These are phyloP conservation scores for Colostygia pectinataria DNA, from an alignment of 2,888 invertebrate species.

Conservation along the genomic window DNA sequence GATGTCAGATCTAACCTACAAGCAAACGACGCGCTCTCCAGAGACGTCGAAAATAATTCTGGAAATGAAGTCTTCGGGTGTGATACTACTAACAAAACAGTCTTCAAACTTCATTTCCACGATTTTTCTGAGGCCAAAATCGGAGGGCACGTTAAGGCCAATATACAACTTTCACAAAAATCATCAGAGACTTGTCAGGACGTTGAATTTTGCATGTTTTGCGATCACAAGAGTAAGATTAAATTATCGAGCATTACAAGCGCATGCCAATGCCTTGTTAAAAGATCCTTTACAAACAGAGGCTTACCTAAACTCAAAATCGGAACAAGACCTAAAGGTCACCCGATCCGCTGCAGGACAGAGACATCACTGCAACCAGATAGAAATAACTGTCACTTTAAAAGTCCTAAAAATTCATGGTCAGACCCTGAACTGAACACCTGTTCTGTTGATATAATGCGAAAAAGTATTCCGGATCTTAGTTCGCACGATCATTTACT, in stretches of 20 bases:
- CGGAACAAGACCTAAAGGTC: neutral
- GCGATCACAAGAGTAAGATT: conserved; percentile 6
- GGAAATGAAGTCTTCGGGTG: conserved; percentile 16
- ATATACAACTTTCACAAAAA: conserved; percentile 1
- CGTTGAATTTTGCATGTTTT: conserved; percentile 16
- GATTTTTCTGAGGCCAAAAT: conserved; percentile 29
- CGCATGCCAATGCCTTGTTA: neutral
- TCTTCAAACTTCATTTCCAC: conserved; percentile 29
- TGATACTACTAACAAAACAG: conserved; percentile 13
- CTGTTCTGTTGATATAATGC: conserved; percentile 3
- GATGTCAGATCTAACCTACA: conserved; percentile 2
- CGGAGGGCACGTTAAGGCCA: conserved; percentile 27
- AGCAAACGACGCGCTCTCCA: neutral
- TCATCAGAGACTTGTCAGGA: conserved; percentile 2
- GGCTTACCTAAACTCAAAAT: no score
- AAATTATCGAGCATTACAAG: conserved; percentile 2
- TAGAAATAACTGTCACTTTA: conserved; percentile 3
- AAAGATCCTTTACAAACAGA: no score
- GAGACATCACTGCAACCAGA: conserved; percentile 13
- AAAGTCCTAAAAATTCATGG: neutral
- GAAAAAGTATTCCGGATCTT: neutral
- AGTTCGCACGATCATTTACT: neutral
- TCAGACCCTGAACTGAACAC: neutral
- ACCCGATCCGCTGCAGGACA: neutral
- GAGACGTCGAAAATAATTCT: conserved; percentile 23